phyloP scores from a whole-genome alignment of 2,113 vertebrate species.

The Arizona elegans region DNA sequence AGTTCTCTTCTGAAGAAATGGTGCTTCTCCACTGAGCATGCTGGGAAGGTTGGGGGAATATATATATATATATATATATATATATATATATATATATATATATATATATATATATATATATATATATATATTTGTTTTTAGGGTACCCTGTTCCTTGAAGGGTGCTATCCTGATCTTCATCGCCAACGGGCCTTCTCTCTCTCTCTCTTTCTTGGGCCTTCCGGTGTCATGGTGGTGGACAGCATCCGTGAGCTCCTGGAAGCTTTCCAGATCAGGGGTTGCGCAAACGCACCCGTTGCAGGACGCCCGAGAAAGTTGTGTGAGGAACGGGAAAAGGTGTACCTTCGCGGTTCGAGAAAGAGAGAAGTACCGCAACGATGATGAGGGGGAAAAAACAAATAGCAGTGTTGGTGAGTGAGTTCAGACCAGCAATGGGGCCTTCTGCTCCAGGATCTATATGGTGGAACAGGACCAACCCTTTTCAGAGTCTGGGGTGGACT shows the following conservation, averaged over 20 bases:
- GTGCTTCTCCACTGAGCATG: neutral
- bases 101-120: too few relatives aligned
- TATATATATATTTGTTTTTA: neutral
- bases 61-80: too few relatives aligned
- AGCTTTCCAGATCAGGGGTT: neutral
- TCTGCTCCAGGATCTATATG: neutral
- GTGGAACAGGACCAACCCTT: too few relatives aligned
- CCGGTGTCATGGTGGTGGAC: neutral
- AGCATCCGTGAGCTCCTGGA: neutral
- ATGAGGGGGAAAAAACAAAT: neutral
- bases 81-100: too few relatives aligned
- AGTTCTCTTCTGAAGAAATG: neutral
- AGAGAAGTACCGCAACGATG: neutral
- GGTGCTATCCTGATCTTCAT: neutral
- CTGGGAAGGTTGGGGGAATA: neutral
- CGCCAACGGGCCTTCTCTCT: neutral
- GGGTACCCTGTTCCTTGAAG: neutral
- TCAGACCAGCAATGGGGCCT: neutral
- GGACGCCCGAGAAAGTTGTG: neutral
- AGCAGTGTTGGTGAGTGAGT: neutral
- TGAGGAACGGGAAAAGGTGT: neutral
- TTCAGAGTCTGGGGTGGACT: neutral
- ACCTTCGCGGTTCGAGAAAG: neutral
- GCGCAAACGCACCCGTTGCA: neutral
- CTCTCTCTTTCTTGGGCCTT: neutral